Evolutionary conservation across 2,888 invertebrate species (phyloP).

Genomic region (Lithophane leautieri): DNA sequence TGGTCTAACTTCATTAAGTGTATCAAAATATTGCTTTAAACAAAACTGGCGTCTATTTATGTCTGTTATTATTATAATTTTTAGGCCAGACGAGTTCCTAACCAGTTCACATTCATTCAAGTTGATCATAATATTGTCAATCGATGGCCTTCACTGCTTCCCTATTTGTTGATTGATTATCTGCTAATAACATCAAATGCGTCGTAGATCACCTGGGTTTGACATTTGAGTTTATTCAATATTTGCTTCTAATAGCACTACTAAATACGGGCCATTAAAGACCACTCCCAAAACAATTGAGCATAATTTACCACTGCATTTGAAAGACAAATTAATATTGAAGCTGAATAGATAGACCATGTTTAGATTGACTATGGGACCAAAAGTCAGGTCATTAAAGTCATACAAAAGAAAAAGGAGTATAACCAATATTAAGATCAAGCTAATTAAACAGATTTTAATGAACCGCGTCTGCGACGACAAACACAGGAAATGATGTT

Average conservation of each 20-base stretch:
- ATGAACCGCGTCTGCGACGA: neutral
- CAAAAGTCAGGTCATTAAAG: neutral
- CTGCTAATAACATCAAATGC: slow-evolving; percentile 34
- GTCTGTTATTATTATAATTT: neutral
- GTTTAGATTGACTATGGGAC: neutral
- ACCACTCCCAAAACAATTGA: slow-evolving; percentile 32
- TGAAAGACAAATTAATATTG: slow-evolving; percentile 27
- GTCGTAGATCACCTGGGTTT: slow-evolving; percentile 38
- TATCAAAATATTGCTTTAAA: too few relatives aligned
- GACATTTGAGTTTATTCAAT: slow-evolving; percentile 22
- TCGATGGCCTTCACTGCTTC: slow-evolving; percentile 44
- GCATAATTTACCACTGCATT: slow-evolving; percentile 1
- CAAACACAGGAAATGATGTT: slow-evolving; percentile 12
- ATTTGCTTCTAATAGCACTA: slow-evolving; percentile 27
- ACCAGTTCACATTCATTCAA: slow-evolving; percentile 32
- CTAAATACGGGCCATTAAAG: slow-evolving; percentile 16
- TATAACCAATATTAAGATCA: neutral
- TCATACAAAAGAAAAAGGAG: neutral
- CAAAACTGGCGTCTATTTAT: neutral
- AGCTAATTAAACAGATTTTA: slow-evolving; percentile 12
- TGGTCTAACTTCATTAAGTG: neutral
- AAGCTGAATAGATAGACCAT: neutral
- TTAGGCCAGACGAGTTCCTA: neutral
- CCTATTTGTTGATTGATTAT: slow-evolving; percentile 50
- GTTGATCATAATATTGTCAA: slow-evolving; percentile 34